These are phyloP conservation scores for Cliona cf. orientalis DNA, from an alignment of 37 sponge, comb jelly and placozoan species.

Conservation along the genomic window DNA sequence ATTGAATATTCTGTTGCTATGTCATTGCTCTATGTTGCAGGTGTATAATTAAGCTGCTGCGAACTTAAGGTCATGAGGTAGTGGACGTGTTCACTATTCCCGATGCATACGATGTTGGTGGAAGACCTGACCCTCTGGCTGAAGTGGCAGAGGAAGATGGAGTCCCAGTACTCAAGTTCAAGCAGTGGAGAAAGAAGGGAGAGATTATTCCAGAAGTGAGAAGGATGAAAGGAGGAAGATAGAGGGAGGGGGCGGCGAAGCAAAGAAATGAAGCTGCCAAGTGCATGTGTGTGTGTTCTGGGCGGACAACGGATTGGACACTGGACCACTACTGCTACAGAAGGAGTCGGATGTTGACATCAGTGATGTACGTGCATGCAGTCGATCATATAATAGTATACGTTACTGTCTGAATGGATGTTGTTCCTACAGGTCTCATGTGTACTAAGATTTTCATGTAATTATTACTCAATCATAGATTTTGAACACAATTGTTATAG, in stretches of 20 bases:
- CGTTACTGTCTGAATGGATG: too few species aligned
- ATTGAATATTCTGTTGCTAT: too few species aligned
- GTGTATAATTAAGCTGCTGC: slow-evolving; percentile 71
- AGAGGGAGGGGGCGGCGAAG: slow-evolving; percentile 97
- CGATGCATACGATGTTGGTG: slow-evolving; percentile 74
- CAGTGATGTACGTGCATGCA: too few species aligned
- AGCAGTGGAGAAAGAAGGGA: slow-evolving; percentile 84
- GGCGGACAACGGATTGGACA: slow-evolving; percentile 95
- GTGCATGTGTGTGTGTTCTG: slow-evolving; percentile 89
- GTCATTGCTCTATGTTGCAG: too few species aligned
- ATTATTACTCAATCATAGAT: too few species aligned
- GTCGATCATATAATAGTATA: too few species aligned
- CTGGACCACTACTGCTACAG: slow-evolving; percentile 94
- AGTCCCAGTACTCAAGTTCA: slow-evolving; percentile 83
- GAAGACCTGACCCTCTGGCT: slow-evolving; percentile 86
- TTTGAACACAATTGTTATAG: too few species aligned
- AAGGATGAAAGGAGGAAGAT: too few species aligned
- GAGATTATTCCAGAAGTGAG: slow-evolving; percentile 36
- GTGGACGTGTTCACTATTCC: slow-evolving; percentile 94
- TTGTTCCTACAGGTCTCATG: too few species aligned
- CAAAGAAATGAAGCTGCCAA: slow-evolving; percentile 84
- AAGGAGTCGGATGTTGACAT: slow-evolving; percentile 66
- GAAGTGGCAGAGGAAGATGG: slow-evolving; percentile 75
- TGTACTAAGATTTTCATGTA: too few species aligned
- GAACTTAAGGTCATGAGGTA: slow-evolving; percentile 80